Conservation (phyloP, 2,888 invertebrate species). For the Phaonia tiefii region DNA sequence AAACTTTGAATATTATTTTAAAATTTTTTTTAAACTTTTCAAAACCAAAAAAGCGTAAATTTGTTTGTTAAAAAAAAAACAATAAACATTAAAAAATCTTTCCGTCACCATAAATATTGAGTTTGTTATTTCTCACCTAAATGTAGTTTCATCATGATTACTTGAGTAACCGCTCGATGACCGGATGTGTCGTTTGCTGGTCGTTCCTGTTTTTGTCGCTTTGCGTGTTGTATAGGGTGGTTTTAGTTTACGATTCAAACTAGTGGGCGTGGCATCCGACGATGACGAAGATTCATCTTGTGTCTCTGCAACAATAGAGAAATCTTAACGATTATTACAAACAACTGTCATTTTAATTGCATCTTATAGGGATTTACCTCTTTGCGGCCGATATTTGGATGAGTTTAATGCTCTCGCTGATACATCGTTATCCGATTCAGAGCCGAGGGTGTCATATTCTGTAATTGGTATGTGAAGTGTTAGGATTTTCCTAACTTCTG, state of each 20-base stretch:
- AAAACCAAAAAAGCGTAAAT: no score
- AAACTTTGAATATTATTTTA: no score
- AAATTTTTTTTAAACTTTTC: no score
- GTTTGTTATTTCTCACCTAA: slow-evolving; percentile 87
- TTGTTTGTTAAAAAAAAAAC: no score
- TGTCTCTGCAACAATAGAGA: slow-evolving; percentile 81
- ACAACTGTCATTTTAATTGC: not conserved
- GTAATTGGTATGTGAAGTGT: slow-evolving; percentile 95
- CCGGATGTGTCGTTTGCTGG: slow-evolving; percentile 87
- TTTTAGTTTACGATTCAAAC: slow-evolving; percentile 86
- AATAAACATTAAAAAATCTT: no score
- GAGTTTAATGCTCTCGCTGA: slow-evolving; percentile 84
- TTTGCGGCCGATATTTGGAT: slow-evolving; percentile 80
- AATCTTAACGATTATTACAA: slow-evolving; percentile 3
- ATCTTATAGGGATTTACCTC: slow-evolving; percentile 72
- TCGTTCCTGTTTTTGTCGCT: slow-evolving; percentile 82
- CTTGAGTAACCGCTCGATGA: slow-evolving; percentile 91
- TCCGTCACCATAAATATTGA: no score
- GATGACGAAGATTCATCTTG: slow-evolving; percentile 90
- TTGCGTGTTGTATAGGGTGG: slow-evolving; percentile 87
- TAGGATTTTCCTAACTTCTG: slow-evolving; percentile 96
- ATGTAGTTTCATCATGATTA: slow-evolving; percentile 92
- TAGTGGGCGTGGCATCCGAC: slow-evolving; percentile 88
- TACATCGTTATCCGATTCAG: slow-evolving; percentile 90
- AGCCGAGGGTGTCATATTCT: slow-evolving; percentile 93